A percentile compares a stretch with the other conserved stretches of the same genome.
Evolutionary conservation across 2,888 invertebrate species (phyloP).

Genomic region (Agrotis exclamationis): DNA sequence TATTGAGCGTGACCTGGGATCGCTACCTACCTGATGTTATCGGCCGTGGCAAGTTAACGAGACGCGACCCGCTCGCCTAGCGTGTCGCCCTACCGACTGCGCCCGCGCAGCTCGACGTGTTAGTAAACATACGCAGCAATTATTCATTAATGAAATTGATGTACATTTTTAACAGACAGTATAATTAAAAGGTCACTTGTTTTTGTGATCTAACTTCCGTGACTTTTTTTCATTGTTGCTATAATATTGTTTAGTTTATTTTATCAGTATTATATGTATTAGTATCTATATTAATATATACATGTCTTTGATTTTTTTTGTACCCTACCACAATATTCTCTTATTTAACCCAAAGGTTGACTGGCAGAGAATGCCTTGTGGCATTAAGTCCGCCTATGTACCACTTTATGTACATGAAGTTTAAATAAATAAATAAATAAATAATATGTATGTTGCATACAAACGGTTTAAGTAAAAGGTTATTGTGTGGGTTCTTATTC

Average conservation of each 20-base stretch:
- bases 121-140: conserved; percentile 57
- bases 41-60: conserved; percentile 72
- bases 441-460: conserved; percentile 18
- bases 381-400: no score
- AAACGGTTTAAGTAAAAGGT: conserved; percentile 30
- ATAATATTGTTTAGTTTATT: no score
- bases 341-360: no score
- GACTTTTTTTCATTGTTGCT: no score
- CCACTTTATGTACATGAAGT: no score
- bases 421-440: no score
- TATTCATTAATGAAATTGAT: conserved; percentile 48
- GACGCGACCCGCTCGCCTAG: conserved; percentile 63
- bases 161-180: conserved; percentile 7
- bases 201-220: conserved; percentile 13
- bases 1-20: conserved; percentile 66
- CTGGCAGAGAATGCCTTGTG: no score
- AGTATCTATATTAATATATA: no score
- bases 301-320: no score
- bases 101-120: conserved; percentile 53
- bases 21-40: conserved; percentile 69
- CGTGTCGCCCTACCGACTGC: conserved; percentile 67
- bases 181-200: neutral
- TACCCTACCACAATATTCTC: no score
- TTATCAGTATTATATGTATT: no score
- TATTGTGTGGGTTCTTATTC: conserved; percentile 36